Percentiles rank a stretch among this genome's conserved stretches.
These are phyloP conservation scores for Eumacrocentrus americanus DNA, from an alignment of 2,888 invertebrate genomes.

Conservation along the genomic window DNA sequence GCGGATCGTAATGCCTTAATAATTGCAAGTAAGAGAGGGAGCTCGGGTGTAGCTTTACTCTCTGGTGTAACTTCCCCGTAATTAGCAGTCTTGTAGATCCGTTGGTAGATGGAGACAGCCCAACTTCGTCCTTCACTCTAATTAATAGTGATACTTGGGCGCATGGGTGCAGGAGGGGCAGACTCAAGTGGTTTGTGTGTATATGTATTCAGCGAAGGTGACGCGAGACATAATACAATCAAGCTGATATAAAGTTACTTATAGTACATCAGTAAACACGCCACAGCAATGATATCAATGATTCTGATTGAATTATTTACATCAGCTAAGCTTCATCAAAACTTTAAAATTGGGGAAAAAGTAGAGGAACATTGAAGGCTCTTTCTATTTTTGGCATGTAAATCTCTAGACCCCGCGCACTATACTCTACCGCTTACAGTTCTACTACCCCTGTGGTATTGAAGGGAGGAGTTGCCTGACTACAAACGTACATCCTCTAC, in stretches of 20 bases:
- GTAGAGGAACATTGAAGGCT: too few species aligned
- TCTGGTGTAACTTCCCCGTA: constrained; percentile 46
- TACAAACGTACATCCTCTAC: constrained; percentile 19
- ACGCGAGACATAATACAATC: constrained; percentile 6
- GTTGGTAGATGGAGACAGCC: constrained; percentile 46
- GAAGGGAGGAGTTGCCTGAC: constrained; percentile 15
- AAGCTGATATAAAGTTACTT: neutral
- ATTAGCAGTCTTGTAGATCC: constrained; percentile 47
- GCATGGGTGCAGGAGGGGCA: constrained; percentile 15
- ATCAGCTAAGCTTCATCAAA: too few species aligned
- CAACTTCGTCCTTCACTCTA: constrained; percentile 45
- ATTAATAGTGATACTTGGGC: constrained; percentile 51
- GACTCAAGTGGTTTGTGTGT: constrained; percentile 16
- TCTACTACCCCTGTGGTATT: neutral
- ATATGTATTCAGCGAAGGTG: too few species aligned
- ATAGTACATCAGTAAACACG: neutral
- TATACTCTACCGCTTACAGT: neutral
- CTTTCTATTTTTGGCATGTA: neutral
- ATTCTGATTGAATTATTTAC: neutral
- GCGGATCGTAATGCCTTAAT: constrained; percentile 46
- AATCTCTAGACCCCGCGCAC: neutral
- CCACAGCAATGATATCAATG: neutral
- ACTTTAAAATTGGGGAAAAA: too few species aligned
- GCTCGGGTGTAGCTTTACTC: constrained; percentile 28
- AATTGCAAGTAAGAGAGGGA: constrained; percentile 48